Evolutionary conservation across 2,113 vertebrate species (phyloP).

Genomic region (Perognathus longimembris): DNA sequence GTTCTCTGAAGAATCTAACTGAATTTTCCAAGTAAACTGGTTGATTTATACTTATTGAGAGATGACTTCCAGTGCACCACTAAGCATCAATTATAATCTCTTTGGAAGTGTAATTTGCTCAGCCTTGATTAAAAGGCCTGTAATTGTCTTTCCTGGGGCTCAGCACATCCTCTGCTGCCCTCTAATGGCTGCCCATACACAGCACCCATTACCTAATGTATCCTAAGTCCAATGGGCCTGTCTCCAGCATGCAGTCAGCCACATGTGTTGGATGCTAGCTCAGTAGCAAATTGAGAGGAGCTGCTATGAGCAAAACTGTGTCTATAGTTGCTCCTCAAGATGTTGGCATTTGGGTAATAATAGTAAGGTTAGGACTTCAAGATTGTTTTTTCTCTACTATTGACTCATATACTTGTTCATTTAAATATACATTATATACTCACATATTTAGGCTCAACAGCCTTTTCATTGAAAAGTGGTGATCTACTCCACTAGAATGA

Average conservation of each 20-base stretch:
- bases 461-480: background rate
- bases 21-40: conserved; percentile 71
- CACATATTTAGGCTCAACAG: background rate
- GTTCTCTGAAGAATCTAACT: conserved; percentile 67
- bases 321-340: background rate
- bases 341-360: background rate
- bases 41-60: conserved; percentile 72
- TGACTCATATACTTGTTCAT: background rate
- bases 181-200: conserved; percentile 53
- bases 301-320: background rate
- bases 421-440: background rate
- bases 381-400: background rate
- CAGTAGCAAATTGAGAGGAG: background rate
- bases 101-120: conserved; percentile 66
- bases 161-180: conserved; percentile 71
- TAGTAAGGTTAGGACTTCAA: background rate
- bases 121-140: conserved; percentile 71
- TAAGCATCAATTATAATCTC: conserved; percentile 71
- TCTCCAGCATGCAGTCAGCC: background rate
- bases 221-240: background rate
- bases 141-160: conserved; percentile 11
- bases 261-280: background rate
- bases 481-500: background rate
- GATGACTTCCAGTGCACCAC: conserved; percentile 57
- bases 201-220: background rate